Evolutionary conservation across 1,140 invertebrate genomes (phyloP).

Genomic region (Matsumurasca onukii): DNA sequence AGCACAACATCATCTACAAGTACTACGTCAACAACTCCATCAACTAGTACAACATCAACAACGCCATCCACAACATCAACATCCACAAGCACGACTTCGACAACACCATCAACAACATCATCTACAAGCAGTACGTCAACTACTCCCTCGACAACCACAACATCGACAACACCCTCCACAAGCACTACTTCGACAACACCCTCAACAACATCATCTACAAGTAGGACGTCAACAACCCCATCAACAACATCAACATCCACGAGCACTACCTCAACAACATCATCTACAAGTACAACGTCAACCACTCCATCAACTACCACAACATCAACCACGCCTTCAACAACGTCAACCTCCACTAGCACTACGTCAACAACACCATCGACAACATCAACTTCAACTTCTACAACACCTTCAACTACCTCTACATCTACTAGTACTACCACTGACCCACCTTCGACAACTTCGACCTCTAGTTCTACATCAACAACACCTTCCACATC

Average conservation of each 20-base stretch:
- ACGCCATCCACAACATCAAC: neutral
- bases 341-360: neutral
- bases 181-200: constrained; percentile 10
- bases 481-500: neutral
- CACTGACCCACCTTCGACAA: neutral
- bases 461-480: constrained; percentile 1
- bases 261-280: constrained; percentile 6
- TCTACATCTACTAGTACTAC: neutral
- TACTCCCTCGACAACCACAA: neutral
- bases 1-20: neutral
- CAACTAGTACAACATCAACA: constrained; percentile 1
- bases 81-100: constrained; percentile 10
- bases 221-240: neutral
- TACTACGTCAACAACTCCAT: neutral
- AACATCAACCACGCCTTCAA: constrained; percentile 3
- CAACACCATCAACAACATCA: constrained; percentile 6
- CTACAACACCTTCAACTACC: constrained; percentile 11
- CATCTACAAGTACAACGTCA: constrained; percentile 4
- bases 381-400: constrained; percentile 14
- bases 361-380: constrained; percentile 14
- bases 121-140: neutral
- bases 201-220: neutral
- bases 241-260: neutral
- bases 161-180: constrained; percentile 1
- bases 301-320: constrained; percentile 17